Conservation (phyloP, 2,888 invertebrate species). For the Anagyrus pseudococci region DNA sequence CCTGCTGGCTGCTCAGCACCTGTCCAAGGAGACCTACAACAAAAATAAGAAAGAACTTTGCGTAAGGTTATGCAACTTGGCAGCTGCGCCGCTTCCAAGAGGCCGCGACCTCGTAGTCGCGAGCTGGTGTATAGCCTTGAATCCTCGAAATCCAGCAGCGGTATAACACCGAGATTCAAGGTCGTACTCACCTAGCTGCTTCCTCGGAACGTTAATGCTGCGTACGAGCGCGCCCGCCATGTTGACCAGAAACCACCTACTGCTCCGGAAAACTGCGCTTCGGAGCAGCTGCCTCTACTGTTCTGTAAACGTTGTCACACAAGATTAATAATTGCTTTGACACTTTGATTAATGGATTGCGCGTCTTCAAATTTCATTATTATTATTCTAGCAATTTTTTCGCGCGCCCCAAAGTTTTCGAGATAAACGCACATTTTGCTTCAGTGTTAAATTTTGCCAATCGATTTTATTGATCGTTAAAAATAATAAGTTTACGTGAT, state of each 20-base stretch:
- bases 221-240: constrained; percentile 79
- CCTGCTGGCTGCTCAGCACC: constrained; percentile 48
- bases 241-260: constrained; percentile 15
- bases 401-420: too few relatives aligned
- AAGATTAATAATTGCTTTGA: too few relatives aligned
- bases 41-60: constrained; percentile 38
- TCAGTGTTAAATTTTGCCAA: too few relatives aligned
- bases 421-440: too few relatives aligned
- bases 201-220: constrained; percentile 67
- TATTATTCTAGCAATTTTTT: too few relatives aligned
- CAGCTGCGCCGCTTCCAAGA: neutral
- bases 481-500: too few relatives aligned
- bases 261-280: neutral
- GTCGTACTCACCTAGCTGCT: constrained; percentile 72
- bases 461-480: too few relatives aligned
- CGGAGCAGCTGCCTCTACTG: too few relatives aligned
- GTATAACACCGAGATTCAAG: constrained; percentile 7
- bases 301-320: too few relatives aligned
- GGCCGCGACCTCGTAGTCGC: neutral
- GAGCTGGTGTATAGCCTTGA: neutral
- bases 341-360: too few relatives aligned
- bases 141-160: neutral
- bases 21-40: constrained; percentile 56
- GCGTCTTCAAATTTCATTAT: too few relatives aligned
- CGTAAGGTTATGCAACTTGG: constrained; percentile 54